Evolutionary conservation across 2,797 vertebrate species (phyloP).

Genomic region (Enteromius fasciolatus): DNA sequence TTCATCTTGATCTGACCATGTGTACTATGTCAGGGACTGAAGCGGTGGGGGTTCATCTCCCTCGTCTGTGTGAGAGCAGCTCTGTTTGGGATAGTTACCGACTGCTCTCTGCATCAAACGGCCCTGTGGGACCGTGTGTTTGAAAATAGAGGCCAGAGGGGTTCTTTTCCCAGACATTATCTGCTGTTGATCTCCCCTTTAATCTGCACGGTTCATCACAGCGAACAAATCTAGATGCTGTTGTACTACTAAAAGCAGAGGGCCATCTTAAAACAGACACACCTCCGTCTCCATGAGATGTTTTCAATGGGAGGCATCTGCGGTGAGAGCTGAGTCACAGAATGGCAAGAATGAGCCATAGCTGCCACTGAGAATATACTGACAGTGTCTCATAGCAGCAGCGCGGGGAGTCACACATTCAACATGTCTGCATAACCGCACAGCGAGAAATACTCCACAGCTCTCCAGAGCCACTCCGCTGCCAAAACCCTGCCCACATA

Average conservation of each 20-base stretch:
- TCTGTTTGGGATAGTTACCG: conserved; percentile 13
- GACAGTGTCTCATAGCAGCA: conserved; percentile 21
- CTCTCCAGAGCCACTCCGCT: conserved; percentile 21
- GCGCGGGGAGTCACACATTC: conserved; percentile 27
- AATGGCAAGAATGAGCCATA: conserved; percentile 32
- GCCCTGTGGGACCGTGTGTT: conserved; percentile 6
- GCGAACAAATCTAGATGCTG: conserved; percentile 23
- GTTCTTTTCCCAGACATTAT: conserved; percentile 30
- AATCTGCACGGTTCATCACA: conserved; percentile 36
- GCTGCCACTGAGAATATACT: conserved; percentile 39
- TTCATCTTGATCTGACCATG: conserved; percentile 18
- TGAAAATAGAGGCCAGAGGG: conserved; percentile 29
- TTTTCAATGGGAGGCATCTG: conserved; percentile 23
- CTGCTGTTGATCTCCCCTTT: conserved; percentile 32
- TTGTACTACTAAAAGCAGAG: conserved; percentile 5
- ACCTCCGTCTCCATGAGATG: conserved; percentile 15
- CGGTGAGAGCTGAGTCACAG: conserved; percentile 37
- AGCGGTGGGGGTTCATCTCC: conserved; percentile 9
- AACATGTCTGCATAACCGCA: conserved; percentile 32
- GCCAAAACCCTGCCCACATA: conserved; percentile 28
- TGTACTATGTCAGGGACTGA: conserved; percentile 22
- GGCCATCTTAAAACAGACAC: conserved; percentile 10
- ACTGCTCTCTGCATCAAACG: conserved; percentile 15
- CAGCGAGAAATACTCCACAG: conserved; percentile 44
- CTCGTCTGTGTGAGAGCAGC: conserved; percentile 2